Base-by-base conservation (phyloP, 2,113 vertebrate species). In the Pavo muticus region DNA sequence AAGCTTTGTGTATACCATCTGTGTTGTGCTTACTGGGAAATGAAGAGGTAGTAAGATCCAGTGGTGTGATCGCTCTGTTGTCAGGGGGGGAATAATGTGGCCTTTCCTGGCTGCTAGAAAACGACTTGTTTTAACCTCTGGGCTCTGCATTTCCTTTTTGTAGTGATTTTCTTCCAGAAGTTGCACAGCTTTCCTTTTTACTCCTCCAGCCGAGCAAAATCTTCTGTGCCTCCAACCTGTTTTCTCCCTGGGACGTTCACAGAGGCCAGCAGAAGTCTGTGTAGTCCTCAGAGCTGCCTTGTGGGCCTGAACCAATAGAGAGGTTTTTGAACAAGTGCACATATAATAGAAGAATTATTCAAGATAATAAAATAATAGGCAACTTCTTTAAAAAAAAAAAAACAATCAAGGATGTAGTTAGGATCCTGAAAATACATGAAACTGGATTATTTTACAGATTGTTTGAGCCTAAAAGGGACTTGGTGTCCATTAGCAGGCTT, bases 301-400 rank as follows among this genome's bases (percentile, higher is more conserved):
- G 1, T 77, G 63, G 64, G 59, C 50, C 75, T 90, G 87, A 94
- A 65, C 93, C 90, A 96, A 64, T 75, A 92, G 88, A 90, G 91
- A 91, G 90, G 71, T 39, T 91, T 95, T 71, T 93, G n/a, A 81
- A 14, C 35, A 11, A 37, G 19, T 94, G 87, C 50, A 11, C 52
- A 79, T 85, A 29, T 3, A 63, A 44, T 50, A 42, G 69, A 39
- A 63, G 18, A 50, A 61, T 74, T 92, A 15, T 64, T 52, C 20
- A 61, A 50, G 44, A 54, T 10, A 52, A 60, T 60, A 57, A 47
- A 40, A 18, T 18, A 37, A 37, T 30, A n/a, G 52, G 12, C 23
- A 57, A 6, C 40, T 93, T 93, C 30, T 83, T 45, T 24, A 50
- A 50, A 48, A 48, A 48, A 29, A 17, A 30, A 61, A 23, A 9